phyloP scores from a whole-genome alignment of 2,888 invertebrate species.

The Gonocerus acuteangulatus region DNA sequence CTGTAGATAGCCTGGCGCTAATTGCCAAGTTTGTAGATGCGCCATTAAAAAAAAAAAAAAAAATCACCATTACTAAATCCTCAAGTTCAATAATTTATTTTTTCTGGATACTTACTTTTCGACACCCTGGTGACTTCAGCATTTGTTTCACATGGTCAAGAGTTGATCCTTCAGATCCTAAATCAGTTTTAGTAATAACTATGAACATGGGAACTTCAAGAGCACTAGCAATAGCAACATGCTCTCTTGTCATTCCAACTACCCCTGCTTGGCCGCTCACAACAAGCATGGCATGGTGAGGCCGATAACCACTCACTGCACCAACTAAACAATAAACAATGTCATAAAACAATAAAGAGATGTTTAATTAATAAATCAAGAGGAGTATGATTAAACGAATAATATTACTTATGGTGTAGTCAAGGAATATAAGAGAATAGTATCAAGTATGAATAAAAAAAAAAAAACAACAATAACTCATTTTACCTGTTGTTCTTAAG shows the following conservation, averaged over 20 bases:
- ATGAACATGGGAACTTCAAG: constrained; percentile 84
- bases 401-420: not conserved
- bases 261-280: constrained; percentile 71
- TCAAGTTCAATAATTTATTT: no score
- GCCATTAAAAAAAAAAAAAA: no score
- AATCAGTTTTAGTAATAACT: constrained; percentile 87
- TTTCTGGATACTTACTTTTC: constrained; percentile 47
- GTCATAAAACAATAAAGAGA: not conserved
- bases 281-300: constrained; percentile 74
- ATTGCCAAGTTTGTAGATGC: no score
- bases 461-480: no score
- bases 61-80: no score
- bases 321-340: constrained; percentile 55
- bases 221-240: constrained; percentile 73
- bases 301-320: constrained; percentile 67
- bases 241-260: constrained; percentile 79
- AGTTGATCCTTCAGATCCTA: constrained; percentile 55
- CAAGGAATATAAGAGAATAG: no score
- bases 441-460: no score
- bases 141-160: constrained; percentile 54
- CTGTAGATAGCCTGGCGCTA: no score
- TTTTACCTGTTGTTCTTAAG: constrained; percentile 72
- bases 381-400: not conserved
- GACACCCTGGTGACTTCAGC: constrained; percentile 58
- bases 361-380: not conserved